Evolutionary conservation across 2,888 invertebrate genomes (phyloP), one percentile per base, ranked within the genome.

Genomic region (Himalopsyche japonica): DNA sequence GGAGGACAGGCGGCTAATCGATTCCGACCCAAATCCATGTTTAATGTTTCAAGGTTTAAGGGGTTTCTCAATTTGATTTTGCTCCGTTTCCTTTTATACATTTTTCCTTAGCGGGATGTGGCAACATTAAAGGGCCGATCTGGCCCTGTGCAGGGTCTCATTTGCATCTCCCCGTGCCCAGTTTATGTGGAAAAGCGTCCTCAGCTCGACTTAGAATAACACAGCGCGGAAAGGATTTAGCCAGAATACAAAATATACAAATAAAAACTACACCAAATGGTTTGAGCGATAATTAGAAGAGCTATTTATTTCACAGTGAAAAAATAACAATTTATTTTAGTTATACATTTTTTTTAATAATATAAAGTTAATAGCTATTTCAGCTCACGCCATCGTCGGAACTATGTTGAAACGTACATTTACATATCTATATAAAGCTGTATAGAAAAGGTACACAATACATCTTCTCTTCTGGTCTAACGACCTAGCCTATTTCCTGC

Each of bases 1-100:
- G 48, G 81, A 84, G 49, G 77, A 79, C 82, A 80, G 84, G 57
- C 76, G 78, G 83, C 83, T 87, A 86, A 87, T 87, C 87, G 87
- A 87, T 87, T 84, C 81, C 85, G 83, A 86, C 87, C 87, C 86
- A 85, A 84, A 87, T 86, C 86, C 86, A 87, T 87, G 86, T 86
- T 87, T 86, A 87, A 87, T 86, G 85, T 85, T 76, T 81, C 83
- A 37, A 49, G 84, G 84, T 83, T 85, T 86, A 82, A 78, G 79
- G 79, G 83, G 49, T 85, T 82, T 77, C 82, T 49, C 82, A 84
- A 83, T 86, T 86, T 84, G 81, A 85, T 86, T 84, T 84, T 82
- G 82, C 76, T 84, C 82, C 76, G 82, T 80, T 82, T 84, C 80
- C 64, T 57, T 85, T 82, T 83, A 70, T 81, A 76, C 49, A 76